phyloP scores from a whole-genome alignment of 92 coral and sea anemone species.

The Bergia puertoricense region DNA sequence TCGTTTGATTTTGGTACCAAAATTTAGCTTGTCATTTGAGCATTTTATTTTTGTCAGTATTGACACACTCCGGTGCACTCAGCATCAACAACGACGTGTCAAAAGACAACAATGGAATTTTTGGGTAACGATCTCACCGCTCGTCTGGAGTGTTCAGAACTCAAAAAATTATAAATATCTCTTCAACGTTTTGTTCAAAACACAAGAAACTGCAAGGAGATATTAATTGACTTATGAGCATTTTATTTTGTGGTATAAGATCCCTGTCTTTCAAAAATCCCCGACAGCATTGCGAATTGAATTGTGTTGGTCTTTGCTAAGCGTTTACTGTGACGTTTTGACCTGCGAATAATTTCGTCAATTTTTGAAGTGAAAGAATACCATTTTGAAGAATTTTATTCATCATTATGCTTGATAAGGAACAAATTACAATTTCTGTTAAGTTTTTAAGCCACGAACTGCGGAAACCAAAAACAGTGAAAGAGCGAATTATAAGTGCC shows the following conservation, averaged over 20 bases:
- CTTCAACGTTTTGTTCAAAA: slow-evolving; percentile 23
- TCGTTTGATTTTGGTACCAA: slow-evolving; percentile 32
- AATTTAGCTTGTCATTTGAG: slow-evolving; percentile 47
- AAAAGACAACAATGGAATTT: slow-evolving; percentile 2
- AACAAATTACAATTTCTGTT: slow-evolving; percentile 30
- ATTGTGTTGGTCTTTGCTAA: slow-evolving; percentile 1
- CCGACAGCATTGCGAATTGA: slow-evolving; percentile 5
- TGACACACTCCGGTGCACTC: slow-evolving; percentile 45
- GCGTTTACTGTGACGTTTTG: slow-evolving; percentile 37
- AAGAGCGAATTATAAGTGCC: slow-evolving; percentile 23
- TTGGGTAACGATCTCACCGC: slow-evolving; percentile 20
- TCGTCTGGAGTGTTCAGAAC: slow-evolving; percentile 10
- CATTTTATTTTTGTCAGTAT: slow-evolving; percentile 41
- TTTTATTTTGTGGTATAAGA: slow-evolving; percentile 31
- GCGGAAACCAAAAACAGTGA: slow-evolving; percentile 7
- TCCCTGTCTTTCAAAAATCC: slow-evolving; percentile 23
- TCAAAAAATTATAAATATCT: slow-evolving; percentile 37
- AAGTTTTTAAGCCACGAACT: slow-evolving; percentile 9
- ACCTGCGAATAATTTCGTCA: slow-evolving; percentile 33
- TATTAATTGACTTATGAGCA: slow-evolving; percentile 46
- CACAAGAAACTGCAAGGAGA: slow-evolving; percentile 30
- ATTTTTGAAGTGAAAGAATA: slow-evolving; percentile 17
- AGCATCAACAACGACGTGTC: slow-evolving; percentile 11
- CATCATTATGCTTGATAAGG: slow-evolving; percentile 19
- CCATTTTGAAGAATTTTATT: slow-evolving; percentile 26